Percentiles rank a stretch among this genome's conserved stretches.
phyloP scores from a whole-genome alignment of 1,140 invertebrate genomes.

The Bathynomus jamesi region DNA sequence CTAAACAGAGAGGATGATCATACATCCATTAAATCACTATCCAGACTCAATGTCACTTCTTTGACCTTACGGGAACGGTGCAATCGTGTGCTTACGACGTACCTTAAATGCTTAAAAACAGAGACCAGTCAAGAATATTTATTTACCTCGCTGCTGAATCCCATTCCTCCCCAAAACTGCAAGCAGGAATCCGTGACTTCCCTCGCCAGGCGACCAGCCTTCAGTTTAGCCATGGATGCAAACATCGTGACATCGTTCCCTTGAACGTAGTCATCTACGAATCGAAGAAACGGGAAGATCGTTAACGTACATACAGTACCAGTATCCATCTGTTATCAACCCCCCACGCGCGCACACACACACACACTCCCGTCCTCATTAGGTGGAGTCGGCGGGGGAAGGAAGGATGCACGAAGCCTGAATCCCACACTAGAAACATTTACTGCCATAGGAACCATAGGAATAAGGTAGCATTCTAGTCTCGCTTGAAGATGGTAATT shows the following conservation, averaged over 20 bases:
- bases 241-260: conserved; percentile 52
- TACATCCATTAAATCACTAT: too few species aligned
- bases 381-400: neutral
- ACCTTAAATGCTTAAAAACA: too few species aligned
- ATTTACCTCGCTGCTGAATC: conserved; percentile 49
- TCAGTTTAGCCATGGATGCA: conserved; percentile 55
- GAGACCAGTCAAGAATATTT: too few species aligned
- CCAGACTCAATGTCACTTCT: too few species aligned
- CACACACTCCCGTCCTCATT: neutral
- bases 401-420: neutral
- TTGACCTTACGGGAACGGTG: too few species aligned
- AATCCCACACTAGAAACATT: too few species aligned
- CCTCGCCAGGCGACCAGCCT: conserved; percentile 49
- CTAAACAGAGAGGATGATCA: too few species aligned
- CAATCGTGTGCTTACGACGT: too few species aligned
- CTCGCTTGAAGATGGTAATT: too few species aligned
- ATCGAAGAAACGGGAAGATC: neutral
- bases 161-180: conserved; percentile 58
- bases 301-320: neutral
- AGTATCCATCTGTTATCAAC: neutral
- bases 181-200: conserved; percentile 52
- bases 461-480: too few species aligned
- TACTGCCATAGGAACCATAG: too few species aligned
- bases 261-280: conserved; percentile 44
- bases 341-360: neutral